Percentiles rank a stretch among this genome's conserved stretches.
Evolutionary conservation across 2,113 vertebrate genomes (phyloP).

Genomic region (Himantopus leucocephalus): DNA sequence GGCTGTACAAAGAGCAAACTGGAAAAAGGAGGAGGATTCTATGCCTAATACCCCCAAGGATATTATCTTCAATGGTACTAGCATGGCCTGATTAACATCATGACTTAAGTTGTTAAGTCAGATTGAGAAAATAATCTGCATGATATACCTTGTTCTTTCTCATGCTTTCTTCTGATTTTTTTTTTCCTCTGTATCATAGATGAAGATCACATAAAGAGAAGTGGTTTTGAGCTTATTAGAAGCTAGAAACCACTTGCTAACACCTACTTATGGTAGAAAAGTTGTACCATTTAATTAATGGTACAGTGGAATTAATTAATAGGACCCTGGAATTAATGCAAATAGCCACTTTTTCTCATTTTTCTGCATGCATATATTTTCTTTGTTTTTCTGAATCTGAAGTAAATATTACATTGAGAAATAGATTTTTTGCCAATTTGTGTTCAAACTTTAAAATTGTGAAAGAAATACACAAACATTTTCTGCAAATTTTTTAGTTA

Average conservation of each 20-base stretch:
- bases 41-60: neutral
- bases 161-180: neutral
- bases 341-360: neutral
- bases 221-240: neutral
- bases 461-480: neutral
- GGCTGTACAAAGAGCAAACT: neutral
- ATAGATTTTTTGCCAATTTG: neutral
- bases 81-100: neutral
- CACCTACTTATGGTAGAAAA: neutral
- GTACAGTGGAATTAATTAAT: neutral
- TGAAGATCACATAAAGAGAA: neutral
- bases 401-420: neutral
- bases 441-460: neutral
- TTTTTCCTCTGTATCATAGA: neutral
- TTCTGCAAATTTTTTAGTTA: neutral
- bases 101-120: neutral
- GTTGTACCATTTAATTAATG: neutral
- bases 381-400: neutral
- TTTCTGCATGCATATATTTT: neutral
- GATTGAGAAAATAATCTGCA: neutral
- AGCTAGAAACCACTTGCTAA: neutral
- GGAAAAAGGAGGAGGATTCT: neutral
- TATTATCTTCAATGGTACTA: neutral
- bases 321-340: neutral
- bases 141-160: neutral